Conservation (phyloP, 1,140 invertebrate genomes). For the Calephelis virginiensis region DNA sequence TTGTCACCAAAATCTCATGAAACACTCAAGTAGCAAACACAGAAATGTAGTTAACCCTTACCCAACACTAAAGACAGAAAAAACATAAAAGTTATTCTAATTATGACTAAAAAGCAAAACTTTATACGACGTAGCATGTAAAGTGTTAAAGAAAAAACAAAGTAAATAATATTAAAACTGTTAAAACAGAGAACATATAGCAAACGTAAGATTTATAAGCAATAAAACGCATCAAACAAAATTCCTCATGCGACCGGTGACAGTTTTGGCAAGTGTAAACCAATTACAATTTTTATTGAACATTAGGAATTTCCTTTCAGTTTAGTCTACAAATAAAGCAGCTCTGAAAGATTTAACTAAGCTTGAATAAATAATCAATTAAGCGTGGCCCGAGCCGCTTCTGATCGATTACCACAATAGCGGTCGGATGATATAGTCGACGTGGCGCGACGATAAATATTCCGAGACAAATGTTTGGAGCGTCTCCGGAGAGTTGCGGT, state of each 20-base stretch:
- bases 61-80: too few species aligned
- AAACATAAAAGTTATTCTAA: too few species aligned
- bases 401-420: conserved; percentile 73
- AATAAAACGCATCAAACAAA: conserved; percentile 26
- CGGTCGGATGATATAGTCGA: conserved; percentile 70
- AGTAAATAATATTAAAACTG: too few species aligned
- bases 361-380: conserved; percentile 75
- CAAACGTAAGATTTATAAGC: background rate
- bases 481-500: conserved; percentile 72
- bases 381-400: conserved; percentile 55
- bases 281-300: conserved; percentile 49
- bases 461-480: conserved; percentile 73
- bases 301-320: conserved; percentile 60
- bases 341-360: conserved; percentile 66
- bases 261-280: conserved; percentile 17
- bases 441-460: conserved; percentile 71
- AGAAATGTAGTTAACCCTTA: too few species aligned
- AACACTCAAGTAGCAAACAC: too few species aligned
- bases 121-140: too few species aligned
- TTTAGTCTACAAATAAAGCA: conserved; percentile 70
- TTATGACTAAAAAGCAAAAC: too few species aligned
- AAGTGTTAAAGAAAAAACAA: too few species aligned
- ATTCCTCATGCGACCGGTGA: background rate
- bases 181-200: too few species aligned
- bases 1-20: too few species aligned